Conservation (phyloP, 35 echinoderm and acorn worm genomes). For the Heliocidaris tuberculata region DNA sequence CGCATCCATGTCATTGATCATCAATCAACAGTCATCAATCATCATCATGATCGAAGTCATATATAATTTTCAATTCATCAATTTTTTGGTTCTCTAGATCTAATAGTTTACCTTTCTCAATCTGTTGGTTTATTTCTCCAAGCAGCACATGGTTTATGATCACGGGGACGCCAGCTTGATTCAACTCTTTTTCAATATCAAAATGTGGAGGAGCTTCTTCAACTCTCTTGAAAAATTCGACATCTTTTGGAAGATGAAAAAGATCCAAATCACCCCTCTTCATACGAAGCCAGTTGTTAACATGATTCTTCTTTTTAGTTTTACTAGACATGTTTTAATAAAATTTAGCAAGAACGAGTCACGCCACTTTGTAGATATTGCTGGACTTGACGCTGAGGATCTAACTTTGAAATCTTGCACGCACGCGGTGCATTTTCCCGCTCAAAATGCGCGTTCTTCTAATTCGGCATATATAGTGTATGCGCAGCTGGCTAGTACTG, state of each 20-base stretch:
- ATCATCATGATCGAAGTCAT: too few species aligned
- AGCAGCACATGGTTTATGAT: not conserved
- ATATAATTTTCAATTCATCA: too few species aligned
- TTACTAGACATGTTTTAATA: not conserved
- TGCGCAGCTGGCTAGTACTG: too few species aligned
- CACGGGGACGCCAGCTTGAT: not conserved
- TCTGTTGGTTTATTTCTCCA: not conserved
- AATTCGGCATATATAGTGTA: too few species aligned
- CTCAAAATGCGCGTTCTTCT: too few species aligned
- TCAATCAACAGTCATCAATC: too few species aligned
- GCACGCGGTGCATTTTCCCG: too few species aligned
- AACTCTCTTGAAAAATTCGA: not conserved
- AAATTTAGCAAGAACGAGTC: too few species aligned
- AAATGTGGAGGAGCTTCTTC: not conserved
- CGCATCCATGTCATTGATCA: too few species aligned
- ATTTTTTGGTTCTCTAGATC: too few species aligned
- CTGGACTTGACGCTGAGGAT: too few species aligned
- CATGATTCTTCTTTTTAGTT: not conserved
- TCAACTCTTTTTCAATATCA: not conserved
- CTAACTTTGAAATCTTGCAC: too few species aligned
- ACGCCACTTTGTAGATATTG: not conserved
- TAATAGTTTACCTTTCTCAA: not conserved
- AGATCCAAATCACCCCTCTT: not conserved
- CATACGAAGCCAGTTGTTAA: not conserved
- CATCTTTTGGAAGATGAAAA: not conserved